Evolutionary conservation across 1,140 invertebrate genomes (phyloP).

Genomic region (Drosophila persimilis): DNA sequence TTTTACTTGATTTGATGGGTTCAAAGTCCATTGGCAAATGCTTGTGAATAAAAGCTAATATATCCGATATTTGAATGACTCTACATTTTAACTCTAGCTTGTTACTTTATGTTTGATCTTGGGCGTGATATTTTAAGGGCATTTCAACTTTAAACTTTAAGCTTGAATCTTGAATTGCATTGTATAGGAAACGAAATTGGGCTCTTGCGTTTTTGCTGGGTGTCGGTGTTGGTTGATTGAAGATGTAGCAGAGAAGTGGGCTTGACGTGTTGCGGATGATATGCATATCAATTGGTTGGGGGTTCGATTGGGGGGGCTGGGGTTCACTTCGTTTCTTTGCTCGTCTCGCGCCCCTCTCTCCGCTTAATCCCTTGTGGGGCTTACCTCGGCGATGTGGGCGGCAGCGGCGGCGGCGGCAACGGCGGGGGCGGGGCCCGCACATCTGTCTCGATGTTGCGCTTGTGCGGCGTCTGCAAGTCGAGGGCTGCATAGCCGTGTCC

Average conservation of each 20-base stretch:
- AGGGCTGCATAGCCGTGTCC: slow-evolving; percentile 59
- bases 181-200: not conserved
- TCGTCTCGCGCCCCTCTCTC: slow-evolving; percentile 46
- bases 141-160: slow-evolving; percentile 20
- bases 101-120: slow-evolving; percentile 40
- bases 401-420: slow-evolving; percentile 72
- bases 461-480: slow-evolving; percentile 78
- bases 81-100: slow-evolving; percentile 32
- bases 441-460: slow-evolving; percentile 69
- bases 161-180: slow-evolving; percentile 11
- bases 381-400: slow-evolving; percentile 79
- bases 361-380: slow-evolving; percentile 29
- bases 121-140: slow-evolving; percentile 68
- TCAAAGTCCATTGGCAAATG: slow-evolving; percentile 51
- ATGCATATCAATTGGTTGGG: slow-evolving; percentile 55
- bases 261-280: slow-evolving; percentile 64
- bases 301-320: slow-evolving; percentile 9
- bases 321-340: slow-evolving; percentile 58
- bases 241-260: slow-evolving; percentile 72
- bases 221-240: slow-evolving; percentile 62
- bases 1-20: slow-evolving; percentile 49
- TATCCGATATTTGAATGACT: slow-evolving; percentile 7
- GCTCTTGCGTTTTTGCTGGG: not conserved
- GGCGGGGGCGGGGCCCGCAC: slow-evolving; percentile 71
- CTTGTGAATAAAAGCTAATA: slow-evolving; percentile 37